These are phyloP conservation scores for Brachynemurus nebulosus DNA, from an alignment of 2,888 invertebrate species.

Conservation along the genomic window DNA sequence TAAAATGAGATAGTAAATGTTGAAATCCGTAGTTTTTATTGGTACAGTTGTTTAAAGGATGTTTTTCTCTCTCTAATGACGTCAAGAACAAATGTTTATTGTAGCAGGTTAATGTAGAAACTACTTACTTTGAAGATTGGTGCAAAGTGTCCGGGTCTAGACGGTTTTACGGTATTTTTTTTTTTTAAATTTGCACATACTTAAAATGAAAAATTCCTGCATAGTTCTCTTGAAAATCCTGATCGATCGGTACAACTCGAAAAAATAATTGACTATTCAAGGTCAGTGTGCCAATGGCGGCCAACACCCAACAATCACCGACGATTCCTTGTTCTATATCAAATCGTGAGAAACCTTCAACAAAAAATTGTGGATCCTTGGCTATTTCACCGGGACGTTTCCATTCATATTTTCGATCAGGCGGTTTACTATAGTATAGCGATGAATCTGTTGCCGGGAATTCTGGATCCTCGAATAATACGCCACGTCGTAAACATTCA, in stretches of 20 bases:
- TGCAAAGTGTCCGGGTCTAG: too few relatives aligned
- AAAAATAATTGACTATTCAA: constrained; percentile 75
- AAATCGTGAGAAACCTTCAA: constrained; percentile 90
- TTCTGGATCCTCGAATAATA: constrained; percentile 81
- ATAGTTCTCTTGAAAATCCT: constrained; percentile 85
- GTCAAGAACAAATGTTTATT: too few relatives aligned
- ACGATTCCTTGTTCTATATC: constrained; percentile 96
- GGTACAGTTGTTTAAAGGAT: too few relatives aligned
- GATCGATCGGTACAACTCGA: constrained; percentile 92
- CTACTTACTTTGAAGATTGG: too few relatives aligned
- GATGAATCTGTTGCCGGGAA: constrained; percentile 73
- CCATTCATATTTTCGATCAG: constrained; percentile 83
- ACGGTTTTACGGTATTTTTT: too few relatives aligned
- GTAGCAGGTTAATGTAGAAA: too few relatives aligned
- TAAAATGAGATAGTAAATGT: too few relatives aligned
- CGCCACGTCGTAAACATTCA: constrained; percentile 53
- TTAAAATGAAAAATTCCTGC: constrained; percentile 92
- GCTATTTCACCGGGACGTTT: constrained; percentile 84
- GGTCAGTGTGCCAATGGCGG: constrained; percentile 89
- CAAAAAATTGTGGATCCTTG: constrained; percentile 77
- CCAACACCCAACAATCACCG: constrained; percentile 94
- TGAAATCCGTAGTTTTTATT: too few relatives aligned
- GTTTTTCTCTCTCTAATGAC: too few relatives aligned
- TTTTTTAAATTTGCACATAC: constrained; percentile 30
- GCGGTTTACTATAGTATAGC: constrained; percentile 70